Percentiles rank a stretch among this genome's conserved stretches.
phyloP scores from a whole-genome alignment of 1,140 invertebrate species.

The Leptonema lineaticorne region DNA sequence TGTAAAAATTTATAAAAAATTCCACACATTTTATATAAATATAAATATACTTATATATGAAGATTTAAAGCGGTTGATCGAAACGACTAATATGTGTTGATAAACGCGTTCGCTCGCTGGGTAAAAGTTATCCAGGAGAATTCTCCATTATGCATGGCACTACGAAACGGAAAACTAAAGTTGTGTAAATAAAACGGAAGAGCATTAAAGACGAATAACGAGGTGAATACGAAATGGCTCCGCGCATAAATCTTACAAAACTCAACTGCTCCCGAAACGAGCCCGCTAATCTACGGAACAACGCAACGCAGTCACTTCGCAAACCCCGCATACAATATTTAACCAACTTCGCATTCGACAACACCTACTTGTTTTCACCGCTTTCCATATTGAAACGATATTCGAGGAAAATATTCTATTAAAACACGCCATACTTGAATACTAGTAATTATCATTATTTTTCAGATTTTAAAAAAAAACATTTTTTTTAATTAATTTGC shows the following conservation, averaged over 20 bases:
- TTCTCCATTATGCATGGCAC: background rate
- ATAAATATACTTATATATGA: too few species aligned
- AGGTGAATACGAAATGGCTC: conserved; percentile 11
- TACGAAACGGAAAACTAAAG: background rate
- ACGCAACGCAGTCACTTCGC: too few species aligned
- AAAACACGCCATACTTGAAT: too few species aligned
- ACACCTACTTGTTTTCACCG: too few species aligned
- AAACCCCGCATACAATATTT: too few species aligned
- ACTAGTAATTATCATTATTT: too few species aligned
- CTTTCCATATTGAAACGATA: too few species aligned
- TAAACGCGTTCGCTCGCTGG: background rate
- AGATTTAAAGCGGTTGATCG: too few species aligned
- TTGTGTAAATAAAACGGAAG: conserved; percentile 16
- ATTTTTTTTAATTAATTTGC: background rate
- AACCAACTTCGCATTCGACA: too few species aligned
- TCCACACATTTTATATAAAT: too few species aligned
- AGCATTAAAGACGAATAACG: conserved; percentile 18
- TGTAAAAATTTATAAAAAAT: too few species aligned
- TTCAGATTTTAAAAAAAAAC: background rate
- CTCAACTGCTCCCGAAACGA: background rate
- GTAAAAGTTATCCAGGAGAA: background rate
- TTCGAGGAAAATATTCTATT: background rate
- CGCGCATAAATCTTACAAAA: background rate
- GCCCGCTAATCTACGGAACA: background rate
- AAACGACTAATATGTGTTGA: too few species aligned